A percentile compares a stretch with the other conserved stretches of the same genome.
phyloP scores from a whole-genome alignment of 2,888 invertebrate species.

The Epirrhoe alternata region DNA sequence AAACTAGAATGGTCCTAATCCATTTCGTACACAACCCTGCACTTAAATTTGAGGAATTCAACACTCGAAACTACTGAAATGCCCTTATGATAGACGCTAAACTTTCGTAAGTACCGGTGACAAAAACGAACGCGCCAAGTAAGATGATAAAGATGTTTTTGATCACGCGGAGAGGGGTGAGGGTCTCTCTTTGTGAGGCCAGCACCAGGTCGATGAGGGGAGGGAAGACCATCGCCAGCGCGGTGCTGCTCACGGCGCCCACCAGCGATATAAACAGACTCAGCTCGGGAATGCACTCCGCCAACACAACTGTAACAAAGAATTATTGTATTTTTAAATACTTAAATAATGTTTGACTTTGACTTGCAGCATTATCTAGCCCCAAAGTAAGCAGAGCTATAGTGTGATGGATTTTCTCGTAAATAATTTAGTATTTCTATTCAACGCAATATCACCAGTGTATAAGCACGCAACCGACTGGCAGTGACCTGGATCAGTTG shows the following conservation, averaged over 20 bases:
- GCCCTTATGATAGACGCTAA: conserved; percentile 85
- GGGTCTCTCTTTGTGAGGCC: conserved; percentile 85
- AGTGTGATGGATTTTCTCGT: no score
- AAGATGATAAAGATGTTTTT: conserved; percentile 88
- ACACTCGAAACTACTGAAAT: conserved; percentile 57
- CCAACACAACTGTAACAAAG: conserved; percentile 89
- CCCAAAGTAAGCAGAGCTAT: no score
- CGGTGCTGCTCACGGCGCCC: conserved; percentile 95
- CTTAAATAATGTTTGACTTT: no score
- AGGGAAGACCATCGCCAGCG: conserved; percentile 94
- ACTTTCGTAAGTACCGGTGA: conserved; percentile 91
- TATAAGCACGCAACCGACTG: no score
- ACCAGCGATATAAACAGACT: conserved; percentile 95
- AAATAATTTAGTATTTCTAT: no score
- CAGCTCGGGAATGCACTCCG: conserved; percentile 93
- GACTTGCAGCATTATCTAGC: no score
- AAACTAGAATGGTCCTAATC: no score
- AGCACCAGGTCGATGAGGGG: conserved; percentile 93
- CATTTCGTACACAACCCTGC: no score
- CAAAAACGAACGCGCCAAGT: conserved; percentile 88
- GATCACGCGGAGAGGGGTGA: conserved; percentile 69
- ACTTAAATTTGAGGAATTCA: neutral
- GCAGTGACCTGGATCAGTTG: no score
- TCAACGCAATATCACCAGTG: no score
- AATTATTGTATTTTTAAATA: neutral